Evolutionary conservation across 2,888 invertebrate genomes (phyloP).

Genomic region (Elmis aenea): DNA sequence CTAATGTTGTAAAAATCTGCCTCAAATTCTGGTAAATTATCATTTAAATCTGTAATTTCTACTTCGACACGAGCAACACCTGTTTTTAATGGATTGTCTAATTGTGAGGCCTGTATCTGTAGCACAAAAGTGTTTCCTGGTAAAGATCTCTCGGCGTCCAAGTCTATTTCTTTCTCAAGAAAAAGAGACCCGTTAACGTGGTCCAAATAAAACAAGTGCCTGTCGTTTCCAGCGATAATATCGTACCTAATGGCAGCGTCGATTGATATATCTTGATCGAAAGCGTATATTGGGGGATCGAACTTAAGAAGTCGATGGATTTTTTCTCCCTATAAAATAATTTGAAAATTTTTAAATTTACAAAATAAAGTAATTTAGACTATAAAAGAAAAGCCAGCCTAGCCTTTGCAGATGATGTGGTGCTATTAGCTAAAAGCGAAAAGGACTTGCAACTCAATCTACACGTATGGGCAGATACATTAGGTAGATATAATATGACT

Average conservation of each 20-base stretch:
- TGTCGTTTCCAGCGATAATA: conserved; percentile 75
- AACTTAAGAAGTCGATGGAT: conserved; percentile 69
- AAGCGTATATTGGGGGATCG: conserved; percentile 67
- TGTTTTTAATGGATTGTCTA: conserved; percentile 71
- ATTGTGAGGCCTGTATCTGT: conserved; percentile 73
- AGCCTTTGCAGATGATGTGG: too few relatives aligned
- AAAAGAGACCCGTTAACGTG: conserved; percentile 69
- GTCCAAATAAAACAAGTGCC: conserved; percentile 70
- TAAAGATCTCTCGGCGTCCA: conserved; percentile 67
- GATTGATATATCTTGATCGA: conserved; percentile 73
- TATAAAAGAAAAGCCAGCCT: too few relatives aligned
- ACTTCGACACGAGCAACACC: conserved; percentile 70
- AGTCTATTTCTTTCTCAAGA: conserved; percentile 74
- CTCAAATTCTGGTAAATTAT: conserved; percentile 82
- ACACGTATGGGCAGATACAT: too few relatives aligned
- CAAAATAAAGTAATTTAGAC: not conserved
- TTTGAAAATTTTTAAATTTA: not conserved
- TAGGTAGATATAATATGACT: too few relatives aligned
- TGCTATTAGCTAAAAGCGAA: too few relatives aligned
- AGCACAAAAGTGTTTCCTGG: conserved; percentile 73
- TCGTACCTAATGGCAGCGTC: conserved; percentile 72
- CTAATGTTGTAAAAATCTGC: conserved; percentile 88
- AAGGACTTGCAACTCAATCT: too few relatives aligned
- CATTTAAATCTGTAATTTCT: conserved; percentile 72
- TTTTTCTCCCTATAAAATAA: conserved; percentile 56